A percentile compares a stretch with the other conserved stretches of the same genome.
phyloP scores from a whole-genome alignment of 2,113 vertebrate genomes.

The Camelus bactrianus region DNA sequence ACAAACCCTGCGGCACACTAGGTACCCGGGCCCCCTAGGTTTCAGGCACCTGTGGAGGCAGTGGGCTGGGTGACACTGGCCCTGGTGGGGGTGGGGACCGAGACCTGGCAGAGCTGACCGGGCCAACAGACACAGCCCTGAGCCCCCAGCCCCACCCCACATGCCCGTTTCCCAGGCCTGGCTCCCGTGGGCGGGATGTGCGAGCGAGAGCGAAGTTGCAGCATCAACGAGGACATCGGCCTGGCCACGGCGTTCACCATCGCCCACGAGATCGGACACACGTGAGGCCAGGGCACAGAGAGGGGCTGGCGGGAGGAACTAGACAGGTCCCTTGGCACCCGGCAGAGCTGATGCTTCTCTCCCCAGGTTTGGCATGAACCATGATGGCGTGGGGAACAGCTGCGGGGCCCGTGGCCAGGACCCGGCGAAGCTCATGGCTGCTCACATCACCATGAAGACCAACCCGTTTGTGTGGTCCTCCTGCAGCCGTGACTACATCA shows the following conservation, averaged over 20 bases:
- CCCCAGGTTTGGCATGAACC: conserved; percentile 98
- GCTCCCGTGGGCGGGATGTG: conserved; percentile 99
- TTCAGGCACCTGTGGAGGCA: background rate
- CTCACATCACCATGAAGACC: conserved; percentile 99
- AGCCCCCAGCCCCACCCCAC: background rate
- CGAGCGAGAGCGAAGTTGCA: conserved; percentile 97
- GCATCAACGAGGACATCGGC: conserved; percentile 99
- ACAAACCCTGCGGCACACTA: conserved; percentile 98
- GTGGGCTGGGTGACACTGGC: background rate
- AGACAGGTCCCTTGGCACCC: background rate
- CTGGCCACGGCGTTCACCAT: conserved; percentile 99
- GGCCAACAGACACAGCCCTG: background rate
- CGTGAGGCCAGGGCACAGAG: conserved; percentile 88
- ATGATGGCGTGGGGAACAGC: conserved; percentile 96
- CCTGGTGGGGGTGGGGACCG: background rate
- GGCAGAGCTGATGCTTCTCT: background rate
- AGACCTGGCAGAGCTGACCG: background rate
- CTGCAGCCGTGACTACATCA: conserved; percentile 99
- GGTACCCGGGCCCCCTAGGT: conserved; percentile 85
- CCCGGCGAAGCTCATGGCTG: conserved; percentile 98
- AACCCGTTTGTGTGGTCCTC: conserved; percentile 99
- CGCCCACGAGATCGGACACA: conserved; percentile 99
- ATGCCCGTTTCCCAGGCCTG: conserved; percentile 88
- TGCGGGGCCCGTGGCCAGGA: conserved; percentile 97
- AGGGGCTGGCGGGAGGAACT: rapidly evolving